Base-by-base conservation (phyloP, 37 sponge, comb jelly and placozoan species). In the Hormiphora californensis region DNA sequence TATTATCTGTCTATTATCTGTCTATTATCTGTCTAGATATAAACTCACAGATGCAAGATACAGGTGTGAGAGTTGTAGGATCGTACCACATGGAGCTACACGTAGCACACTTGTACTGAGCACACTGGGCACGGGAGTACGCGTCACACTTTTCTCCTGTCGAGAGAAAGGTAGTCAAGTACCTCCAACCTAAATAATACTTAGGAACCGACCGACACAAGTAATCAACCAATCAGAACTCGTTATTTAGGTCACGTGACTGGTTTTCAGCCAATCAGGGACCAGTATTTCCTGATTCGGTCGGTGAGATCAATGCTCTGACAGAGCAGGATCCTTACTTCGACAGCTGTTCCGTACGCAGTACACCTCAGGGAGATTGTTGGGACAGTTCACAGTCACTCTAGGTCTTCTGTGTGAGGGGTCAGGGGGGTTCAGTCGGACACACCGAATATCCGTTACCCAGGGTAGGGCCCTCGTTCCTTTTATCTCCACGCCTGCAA, bases 401-500 rank as follows among this genome's bases (percentile, higher is more conserved):
- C 38, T 27, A 21, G 81, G 81, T 73, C 35, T 73, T 41, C 81
- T 3, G 28, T 73, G 81, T 1, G 81, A 11, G 35, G 32, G 43
- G 39, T 41, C 43, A 11, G 81, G 81, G 22, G 81, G 81, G 44
- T 11, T 33, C 17, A 73, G 40, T 3, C 81, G 4, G 3, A 73
- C 81, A 73, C 81, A 73, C 81, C 38, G 7, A 8, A 73, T 33
- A 30, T 73, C 81, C 25, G 81, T 27, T 41, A 73, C 35, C 81
- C 81, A 73, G 46, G 81, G 81, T 0, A 73, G 44, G 15, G 81
- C 81, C 25, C 81, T 27, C 1, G 81, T 73, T 8, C 81, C 81
- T 46, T 73, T 73, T 39, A 73, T 73, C 81, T 73, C 81, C 17
- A 73, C 25, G 28, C 81, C 81, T 4, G 81, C 25, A n/a, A n/a